Conservation (phyloP, 2,797 vertebrate genomes). For the Chromobotia macracanthus region DNA sequence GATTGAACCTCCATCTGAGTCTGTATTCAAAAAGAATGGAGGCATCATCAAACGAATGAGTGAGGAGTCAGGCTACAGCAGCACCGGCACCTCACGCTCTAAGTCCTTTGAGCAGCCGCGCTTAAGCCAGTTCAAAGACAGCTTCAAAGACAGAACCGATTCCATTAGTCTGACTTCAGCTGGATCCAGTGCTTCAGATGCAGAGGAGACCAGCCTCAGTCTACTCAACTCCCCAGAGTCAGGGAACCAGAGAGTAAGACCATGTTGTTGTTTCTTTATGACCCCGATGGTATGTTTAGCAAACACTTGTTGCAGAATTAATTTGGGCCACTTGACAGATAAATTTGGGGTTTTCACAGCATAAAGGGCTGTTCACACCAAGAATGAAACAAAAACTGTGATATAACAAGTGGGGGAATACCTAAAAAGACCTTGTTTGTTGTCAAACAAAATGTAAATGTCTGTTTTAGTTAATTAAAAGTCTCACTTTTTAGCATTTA, state of each 20-base stretch:
- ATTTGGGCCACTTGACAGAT: no score
- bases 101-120: constrained; percentile 87
- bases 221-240: constrained; percentile 86
- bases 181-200: constrained; percentile 84
- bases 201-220: constrained; percentile 85
- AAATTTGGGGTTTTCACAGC: not conserved
- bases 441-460: no score
- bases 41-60: constrained; percentile 89
- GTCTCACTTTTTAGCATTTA: not conserved
- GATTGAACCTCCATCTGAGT: constrained; percentile 84
- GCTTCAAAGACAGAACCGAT: constrained; percentile 70
- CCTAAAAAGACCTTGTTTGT: no score
- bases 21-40: constrained; percentile 82
- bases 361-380: not conserved
- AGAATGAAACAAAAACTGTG: not conserved
- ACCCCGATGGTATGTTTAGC: no score
- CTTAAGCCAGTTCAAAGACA: constrained; percentile 80
- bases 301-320: no score
- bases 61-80: constrained; percentile 81
- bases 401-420: not conserved
- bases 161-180: constrained; percentile 84
- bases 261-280: not conserved
- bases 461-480: not conserved
- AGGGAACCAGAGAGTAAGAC: constrained; percentile 84
- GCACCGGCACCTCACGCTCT: constrained; percentile 79